Conservation (phyloP, 2,113 vertebrate genomes). For the Poecile atricapillus region DNA sequence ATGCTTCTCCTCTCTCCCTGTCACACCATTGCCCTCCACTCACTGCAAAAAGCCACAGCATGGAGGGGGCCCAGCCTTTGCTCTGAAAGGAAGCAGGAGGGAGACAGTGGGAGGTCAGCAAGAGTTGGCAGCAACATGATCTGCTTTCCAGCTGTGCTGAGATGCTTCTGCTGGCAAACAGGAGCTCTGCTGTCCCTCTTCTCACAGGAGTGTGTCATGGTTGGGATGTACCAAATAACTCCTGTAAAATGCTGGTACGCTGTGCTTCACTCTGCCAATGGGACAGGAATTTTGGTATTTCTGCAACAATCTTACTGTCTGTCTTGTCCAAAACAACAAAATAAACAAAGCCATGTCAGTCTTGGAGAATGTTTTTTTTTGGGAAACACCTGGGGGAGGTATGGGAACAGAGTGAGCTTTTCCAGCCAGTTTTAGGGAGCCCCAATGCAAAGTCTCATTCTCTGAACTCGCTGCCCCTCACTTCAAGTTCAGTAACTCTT, state of each 20-base stretch:
- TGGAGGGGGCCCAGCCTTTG: not conserved
- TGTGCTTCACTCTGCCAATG: not conserved
- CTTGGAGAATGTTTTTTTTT: not conserved
- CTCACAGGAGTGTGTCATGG: slow-evolving; percentile 10
- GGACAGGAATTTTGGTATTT: slow-evolving; percentile 35
- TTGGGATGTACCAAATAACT: slow-evolving; percentile 53
- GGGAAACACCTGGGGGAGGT: not conserved
- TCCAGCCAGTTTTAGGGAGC: not conserved
- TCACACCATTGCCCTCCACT: not conserved
- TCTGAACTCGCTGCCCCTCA: not conserved
- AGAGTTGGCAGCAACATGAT: not conserved
- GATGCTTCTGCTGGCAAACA: not conserved
- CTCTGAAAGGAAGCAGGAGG: not conserved
- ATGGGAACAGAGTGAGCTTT: not conserved
- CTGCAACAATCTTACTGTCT: not conserved
- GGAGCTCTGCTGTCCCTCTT: not conserved
- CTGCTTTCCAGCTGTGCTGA: slow-evolving; percentile 8
- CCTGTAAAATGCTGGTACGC: not conserved
- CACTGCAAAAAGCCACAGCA: not conserved
- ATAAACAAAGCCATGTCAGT: not conserved
- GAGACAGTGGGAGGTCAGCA: rapidly evolving
- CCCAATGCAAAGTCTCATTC: not conserved
- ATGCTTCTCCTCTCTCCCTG: rapidly evolving
- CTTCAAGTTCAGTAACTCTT: not conserved
- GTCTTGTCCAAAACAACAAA: not conserved